Conservation (phyloP, 2,888 invertebrate genomes). For the Tiliacea citrago region DNA sequence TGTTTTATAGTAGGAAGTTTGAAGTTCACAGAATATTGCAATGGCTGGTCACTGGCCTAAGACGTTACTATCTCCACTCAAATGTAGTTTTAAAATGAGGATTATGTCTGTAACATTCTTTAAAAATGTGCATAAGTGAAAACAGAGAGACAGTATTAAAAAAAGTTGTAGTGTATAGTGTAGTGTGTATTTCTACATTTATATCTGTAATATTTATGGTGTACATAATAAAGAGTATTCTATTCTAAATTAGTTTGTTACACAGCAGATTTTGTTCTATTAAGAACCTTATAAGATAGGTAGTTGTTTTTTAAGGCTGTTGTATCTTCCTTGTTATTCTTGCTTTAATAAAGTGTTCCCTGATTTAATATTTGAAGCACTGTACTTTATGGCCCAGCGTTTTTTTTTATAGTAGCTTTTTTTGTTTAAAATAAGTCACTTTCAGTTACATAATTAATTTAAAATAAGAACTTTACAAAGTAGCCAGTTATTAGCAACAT, state of each 20-base stretch:
- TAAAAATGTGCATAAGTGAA: neutral
- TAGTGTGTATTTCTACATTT: no score
- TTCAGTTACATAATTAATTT: neutral
- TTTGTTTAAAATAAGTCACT: neutral
- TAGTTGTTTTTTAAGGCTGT: neutral
- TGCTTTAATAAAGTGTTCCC: neutral
- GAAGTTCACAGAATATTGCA: neutral
- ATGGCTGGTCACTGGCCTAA: neutral
- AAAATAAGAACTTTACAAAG: conserved; percentile 18
- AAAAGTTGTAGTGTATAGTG: no score
- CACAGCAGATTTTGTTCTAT: neutral
- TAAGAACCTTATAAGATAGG: no score
- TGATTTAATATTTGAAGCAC: no score
- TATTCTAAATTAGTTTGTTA: neutral
- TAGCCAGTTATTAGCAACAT: conserved; percentile 33
- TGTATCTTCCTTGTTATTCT: neutral
- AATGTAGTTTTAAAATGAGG: neutral
- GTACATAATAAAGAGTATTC: no score
- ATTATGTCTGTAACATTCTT: neutral
- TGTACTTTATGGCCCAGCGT: no score
- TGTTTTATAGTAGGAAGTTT: no score
- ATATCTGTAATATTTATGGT: no score
- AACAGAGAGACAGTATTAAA: no score
- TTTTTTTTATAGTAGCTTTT: neutral
- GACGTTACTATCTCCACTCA: neutral